Conservation (phyloP, 2,797 vertebrate genomes). For the Aldrovandia affinis region DNA sequence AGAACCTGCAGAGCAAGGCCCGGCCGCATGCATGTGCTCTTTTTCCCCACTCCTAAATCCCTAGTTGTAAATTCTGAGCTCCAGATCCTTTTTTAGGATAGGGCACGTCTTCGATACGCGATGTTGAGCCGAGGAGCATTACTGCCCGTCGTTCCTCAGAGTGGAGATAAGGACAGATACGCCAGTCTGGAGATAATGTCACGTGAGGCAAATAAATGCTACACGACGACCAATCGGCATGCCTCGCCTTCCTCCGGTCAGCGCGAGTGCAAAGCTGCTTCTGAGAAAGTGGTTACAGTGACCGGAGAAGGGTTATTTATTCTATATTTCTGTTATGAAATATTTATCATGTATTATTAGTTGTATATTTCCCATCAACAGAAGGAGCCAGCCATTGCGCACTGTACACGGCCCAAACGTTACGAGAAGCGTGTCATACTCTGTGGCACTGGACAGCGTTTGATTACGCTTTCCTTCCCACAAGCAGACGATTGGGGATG, state of each 20-base stretch:
- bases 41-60: neutral
- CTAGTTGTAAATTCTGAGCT: neutral
- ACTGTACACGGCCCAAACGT: neutral
- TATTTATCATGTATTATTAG: too few species aligned
- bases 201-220: neutral
- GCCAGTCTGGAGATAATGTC: neutral
- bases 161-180: neutral
- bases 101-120: neutral
- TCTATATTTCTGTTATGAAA: too few species aligned
- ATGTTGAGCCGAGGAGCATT: neutral
- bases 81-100: neutral
- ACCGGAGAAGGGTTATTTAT: neutral
- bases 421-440: constrained; percentile 26
- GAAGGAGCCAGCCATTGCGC: neutral
- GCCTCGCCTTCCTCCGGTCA: neutral
- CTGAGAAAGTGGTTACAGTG: neutral
- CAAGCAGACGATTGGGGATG: constrained; percentile 39
- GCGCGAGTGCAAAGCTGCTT: neutral
- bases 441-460: constrained; percentile 26
- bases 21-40: neutral
- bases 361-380: neutral
- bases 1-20: neutral
- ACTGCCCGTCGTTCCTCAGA: neutral
- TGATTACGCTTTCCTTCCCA: constrained; percentile 27
- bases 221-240: neutral